A percentile compares a stretch with the other conserved stretches of the same genome.
phyloP scores from a whole-genome alignment of 2,888 invertebrate genomes.

The Philopedon plagiatum region DNA sequence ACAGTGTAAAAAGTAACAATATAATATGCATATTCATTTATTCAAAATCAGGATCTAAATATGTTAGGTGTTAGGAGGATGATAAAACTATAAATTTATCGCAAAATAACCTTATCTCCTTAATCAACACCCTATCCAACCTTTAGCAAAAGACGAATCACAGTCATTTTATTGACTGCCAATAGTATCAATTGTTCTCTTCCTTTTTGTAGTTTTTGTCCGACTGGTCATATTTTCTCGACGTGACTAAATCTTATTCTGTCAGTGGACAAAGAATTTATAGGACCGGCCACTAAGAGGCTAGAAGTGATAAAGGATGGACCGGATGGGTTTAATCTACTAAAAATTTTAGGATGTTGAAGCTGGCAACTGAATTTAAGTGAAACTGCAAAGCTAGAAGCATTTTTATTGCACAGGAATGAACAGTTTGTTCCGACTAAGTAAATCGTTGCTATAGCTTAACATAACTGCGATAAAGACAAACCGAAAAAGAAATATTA shows the following conservation, averaged over 20 bases:
- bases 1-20: too few relatives aligned
- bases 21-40: too few relatives aligned
- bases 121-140: neutral
- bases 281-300: conserved; percentile 21
- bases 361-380: neutral
- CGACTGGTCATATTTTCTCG: conserved; percentile 39
- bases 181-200: conserved; percentile 43
- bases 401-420: too few relatives aligned
- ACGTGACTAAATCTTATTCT: conserved; percentile 41
- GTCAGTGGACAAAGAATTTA: conserved; percentile 47
- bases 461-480: too few relatives aligned
- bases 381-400: too few relatives aligned
- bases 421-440: too few relatives aligned
- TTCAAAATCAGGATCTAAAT: too few relatives aligned
- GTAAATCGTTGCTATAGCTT: too few relatives aligned
- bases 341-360: conserved; percentile 30
- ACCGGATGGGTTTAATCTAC: conserved; percentile 36
- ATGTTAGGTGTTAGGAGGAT: too few relatives aligned
- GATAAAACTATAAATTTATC: neutral
- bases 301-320: conserved; percentile 31
- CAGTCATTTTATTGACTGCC: conserved; percentile 26
- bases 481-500: too few relatives aligned
- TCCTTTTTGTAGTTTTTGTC: conserved; percentile 36
- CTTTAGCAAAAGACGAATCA: conserved; percentile 30
- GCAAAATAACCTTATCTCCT: neutral